Conservation (phyloP, 2,888 invertebrate genomes). For the Andricus quercusramuli region DNA sequence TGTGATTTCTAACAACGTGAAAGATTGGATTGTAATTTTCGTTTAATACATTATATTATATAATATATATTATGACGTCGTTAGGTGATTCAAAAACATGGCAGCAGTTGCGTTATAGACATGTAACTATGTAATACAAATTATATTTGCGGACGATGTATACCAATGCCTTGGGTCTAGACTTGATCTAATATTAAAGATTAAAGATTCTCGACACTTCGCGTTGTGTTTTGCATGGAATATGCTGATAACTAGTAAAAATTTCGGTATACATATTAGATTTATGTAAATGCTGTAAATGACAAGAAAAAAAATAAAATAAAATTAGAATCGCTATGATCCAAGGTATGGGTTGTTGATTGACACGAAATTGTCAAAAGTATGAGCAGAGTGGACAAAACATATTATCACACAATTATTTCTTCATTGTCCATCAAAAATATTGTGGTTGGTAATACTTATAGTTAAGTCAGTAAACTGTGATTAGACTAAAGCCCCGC, state of each 20-base stretch:
- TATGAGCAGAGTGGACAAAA: slow-evolving; percentile 63
- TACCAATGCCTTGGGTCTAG: slow-evolving; percentile 72
- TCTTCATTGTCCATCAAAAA: slow-evolving; percentile 61
- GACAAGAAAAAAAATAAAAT: background rate
- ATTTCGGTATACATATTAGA: background rate
- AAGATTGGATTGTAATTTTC: slow-evolving; percentile 44
- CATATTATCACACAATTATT: slow-evolving; percentile 64
- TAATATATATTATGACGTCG: slow-evolving; percentile 46
- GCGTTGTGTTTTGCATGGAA: slow-evolving; percentile 10
- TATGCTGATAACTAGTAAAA: background rate
- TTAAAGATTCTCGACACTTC: slow-evolving; percentile 32
- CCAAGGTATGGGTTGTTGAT: slow-evolving; percentile 58
- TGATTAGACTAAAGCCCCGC: slow-evolving; percentile 72
- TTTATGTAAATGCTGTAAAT: slow-evolving; percentile 6
- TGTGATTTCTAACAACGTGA: slow-evolving; percentile 49
- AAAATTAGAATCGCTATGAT: slow-evolving; percentile 42
- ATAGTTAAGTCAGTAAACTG: slow-evolving; percentile 72
- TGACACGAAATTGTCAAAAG: slow-evolving; percentile 57
- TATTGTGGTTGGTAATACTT: slow-evolving; percentile 67
- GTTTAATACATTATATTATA: slow-evolving; percentile 45
- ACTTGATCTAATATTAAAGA: slow-evolving; percentile 53
- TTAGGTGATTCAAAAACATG: slow-evolving; percentile 49
- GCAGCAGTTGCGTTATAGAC: slow-evolving; percentile 62
- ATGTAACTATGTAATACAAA: slow-evolving; percentile 64
- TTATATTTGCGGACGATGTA: slow-evolving; percentile 58